These are phyloP conservation scores for Melierax canorus DNA, from an alignment of 2,113 vertebrate genomes.

Conservation along the genomic window DNA sequence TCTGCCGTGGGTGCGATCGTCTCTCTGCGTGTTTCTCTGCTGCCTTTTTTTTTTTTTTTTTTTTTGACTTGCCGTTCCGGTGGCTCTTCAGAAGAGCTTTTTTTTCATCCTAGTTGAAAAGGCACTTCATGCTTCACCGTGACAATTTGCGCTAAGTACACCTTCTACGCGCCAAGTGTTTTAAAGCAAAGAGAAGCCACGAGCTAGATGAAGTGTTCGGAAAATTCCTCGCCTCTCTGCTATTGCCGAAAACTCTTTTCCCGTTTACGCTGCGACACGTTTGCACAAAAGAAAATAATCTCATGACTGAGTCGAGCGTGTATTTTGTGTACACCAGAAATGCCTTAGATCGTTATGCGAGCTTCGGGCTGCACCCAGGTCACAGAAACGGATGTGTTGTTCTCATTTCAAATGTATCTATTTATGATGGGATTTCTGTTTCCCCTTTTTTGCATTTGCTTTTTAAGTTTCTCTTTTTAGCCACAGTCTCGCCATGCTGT, in stretches of 20 bases:
- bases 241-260: conserved; percentile 1
- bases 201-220: neutral
- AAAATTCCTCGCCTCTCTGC: neutral
- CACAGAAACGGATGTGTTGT: neutral
- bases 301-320: neutral
- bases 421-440: conserved; percentile 26
- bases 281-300: neutral
- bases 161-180: neutral
- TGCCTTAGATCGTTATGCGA: neutral
- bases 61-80: neutral
- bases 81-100: neutral
- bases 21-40: neutral
- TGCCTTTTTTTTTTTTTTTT: too few species aligned
- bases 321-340: conserved; percentile 13
- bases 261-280: neutral
- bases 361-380: neutral
- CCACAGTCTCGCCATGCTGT: neutral
- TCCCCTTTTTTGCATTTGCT: neutral
- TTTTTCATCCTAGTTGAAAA: neutral
- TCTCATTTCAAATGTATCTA: conserved; percentile 36
- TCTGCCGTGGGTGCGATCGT: neutral
- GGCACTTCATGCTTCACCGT: neutral
- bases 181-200: neutral
- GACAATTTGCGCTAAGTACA: neutral
- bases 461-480: conserved; percentile 12